Conservation (phyloP, 2,888 invertebrate genomes). For the Drosophila antonietae region DNA sequence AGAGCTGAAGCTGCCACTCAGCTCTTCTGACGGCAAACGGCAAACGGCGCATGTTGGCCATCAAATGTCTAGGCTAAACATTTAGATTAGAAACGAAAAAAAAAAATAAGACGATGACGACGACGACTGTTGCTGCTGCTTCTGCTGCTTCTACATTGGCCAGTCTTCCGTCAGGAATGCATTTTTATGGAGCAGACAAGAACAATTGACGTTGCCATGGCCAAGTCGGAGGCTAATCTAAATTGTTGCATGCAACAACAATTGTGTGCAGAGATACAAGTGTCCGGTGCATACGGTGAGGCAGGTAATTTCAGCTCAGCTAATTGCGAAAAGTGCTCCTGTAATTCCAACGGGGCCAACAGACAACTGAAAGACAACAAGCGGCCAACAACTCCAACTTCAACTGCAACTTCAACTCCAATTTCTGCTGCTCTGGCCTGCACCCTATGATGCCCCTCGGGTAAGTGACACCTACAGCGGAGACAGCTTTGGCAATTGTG, state of each 20-base stretch:
- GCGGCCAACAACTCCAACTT: slow-evolving; percentile 31
- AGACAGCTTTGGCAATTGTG: slow-evolving; percentile 55
- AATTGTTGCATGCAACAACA: slow-evolving; percentile 82
- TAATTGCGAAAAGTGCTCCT: slow-evolving; percentile 83
- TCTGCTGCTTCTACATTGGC: slow-evolving; percentile 30
- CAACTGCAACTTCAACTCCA: slow-evolving; percentile 25
- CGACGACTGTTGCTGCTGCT: background rate
- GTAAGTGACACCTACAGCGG: slow-evolving; percentile 74
- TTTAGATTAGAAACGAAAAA: slow-evolving; percentile 71
- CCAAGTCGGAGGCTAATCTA: slow-evolving; percentile 64
- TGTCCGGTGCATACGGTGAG: slow-evolving; percentile 55
- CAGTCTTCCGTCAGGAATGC: slow-evolving; percentile 76
- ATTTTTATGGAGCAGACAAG: slow-evolving; percentile 60
- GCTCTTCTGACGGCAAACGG: slow-evolving; percentile 21
- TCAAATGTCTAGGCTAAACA: slow-evolving; percentile 77
- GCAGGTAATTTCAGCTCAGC: slow-evolving; percentile 75
- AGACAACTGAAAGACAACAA: slow-evolving; percentile 75
- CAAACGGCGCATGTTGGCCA: slow-evolving; percentile 71
- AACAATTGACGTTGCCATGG: slow-evolving; percentile 62
- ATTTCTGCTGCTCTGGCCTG: slow-evolving; percentile 16
- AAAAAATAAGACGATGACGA: slow-evolving; percentile 29
- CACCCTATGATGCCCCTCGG: slow-evolving; percentile 36
- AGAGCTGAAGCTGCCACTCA: slow-evolving; percentile 73
- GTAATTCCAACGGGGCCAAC: slow-evolving; percentile 65
- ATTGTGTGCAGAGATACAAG: slow-evolving; percentile 60